These are phyloP conservation scores for Macropus fuliginosus DNA, from an alignment of 2,797 vertebrate genomes.

Conservation along the genomic window DNA sequence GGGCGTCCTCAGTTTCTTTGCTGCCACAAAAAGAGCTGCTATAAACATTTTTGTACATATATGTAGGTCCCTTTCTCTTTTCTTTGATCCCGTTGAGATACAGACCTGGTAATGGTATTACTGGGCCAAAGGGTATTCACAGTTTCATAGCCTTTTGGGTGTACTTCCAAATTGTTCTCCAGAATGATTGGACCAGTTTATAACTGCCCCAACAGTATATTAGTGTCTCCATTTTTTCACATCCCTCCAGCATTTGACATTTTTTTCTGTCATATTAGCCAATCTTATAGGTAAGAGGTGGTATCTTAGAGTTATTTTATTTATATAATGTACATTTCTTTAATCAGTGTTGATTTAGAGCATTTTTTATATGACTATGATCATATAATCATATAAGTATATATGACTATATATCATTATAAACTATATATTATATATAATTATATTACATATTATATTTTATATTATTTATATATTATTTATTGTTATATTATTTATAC, in stretches of 20 bases:
- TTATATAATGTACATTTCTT: neutral
- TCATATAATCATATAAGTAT: too few relatives aligned
- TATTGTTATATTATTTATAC: too few relatives aligned
- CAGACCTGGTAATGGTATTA: neutral
- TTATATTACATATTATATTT: too few relatives aligned
- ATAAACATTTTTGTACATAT: neutral
- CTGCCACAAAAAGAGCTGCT: neutral
- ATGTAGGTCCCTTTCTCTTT: neutral
- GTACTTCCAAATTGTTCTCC: neutral
- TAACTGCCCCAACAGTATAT: neutral
- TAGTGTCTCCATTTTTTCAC: neutral
- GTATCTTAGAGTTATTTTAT: neutral
- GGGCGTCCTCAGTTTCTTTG: neutral
- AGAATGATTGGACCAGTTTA: neutral
- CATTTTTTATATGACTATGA: neutral
- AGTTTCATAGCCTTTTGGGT: neutral
- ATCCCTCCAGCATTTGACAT: neutral
- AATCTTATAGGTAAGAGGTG: neutral
- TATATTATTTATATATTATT: too few relatives aligned
- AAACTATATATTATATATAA: too few relatives aligned
- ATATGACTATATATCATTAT: too few relatives aligned
- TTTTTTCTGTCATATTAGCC: neutral
- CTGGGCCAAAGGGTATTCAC: neutral
- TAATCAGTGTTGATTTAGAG: neutral
- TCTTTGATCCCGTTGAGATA: neutral